Evolutionary conservation across 2,797 vertebrate species (phyloP).

Genomic region (Crax fasciolata): DNA sequence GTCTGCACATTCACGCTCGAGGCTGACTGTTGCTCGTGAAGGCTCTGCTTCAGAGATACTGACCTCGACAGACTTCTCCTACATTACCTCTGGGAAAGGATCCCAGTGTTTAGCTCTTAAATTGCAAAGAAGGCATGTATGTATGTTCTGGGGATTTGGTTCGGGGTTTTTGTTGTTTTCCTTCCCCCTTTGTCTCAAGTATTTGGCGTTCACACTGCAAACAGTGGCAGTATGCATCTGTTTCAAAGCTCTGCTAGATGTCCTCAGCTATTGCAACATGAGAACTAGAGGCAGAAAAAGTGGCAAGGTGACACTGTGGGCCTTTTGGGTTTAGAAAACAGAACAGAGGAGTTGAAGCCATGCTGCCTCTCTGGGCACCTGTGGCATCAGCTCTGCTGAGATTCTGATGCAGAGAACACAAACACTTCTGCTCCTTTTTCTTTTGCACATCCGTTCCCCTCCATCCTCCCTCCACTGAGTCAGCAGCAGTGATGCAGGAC

Average conservation of each 20-base stretch:
- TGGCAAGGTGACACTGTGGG: neutral
- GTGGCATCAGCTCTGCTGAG: neutral
- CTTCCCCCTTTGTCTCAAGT: neutral
- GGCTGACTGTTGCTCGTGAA: neutral
- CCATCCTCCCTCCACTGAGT: neutral
- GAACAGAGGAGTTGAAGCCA: neutral
- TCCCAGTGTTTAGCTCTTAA: neutral
- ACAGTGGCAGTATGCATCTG: neutral
- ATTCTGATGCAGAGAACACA: neutral
- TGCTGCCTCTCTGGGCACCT: neutral
- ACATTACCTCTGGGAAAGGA: neutral
- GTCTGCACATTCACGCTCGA: slow-evolving; percentile 30
- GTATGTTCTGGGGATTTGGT: neutral
- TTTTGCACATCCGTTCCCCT: neutral
- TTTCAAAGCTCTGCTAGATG: neutral
- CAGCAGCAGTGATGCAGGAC: neutral
- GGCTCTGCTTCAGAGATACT: neutral
- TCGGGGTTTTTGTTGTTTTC: neutral
- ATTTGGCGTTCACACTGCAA: neutral
- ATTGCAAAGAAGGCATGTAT: neutral
- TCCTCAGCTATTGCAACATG: neutral
- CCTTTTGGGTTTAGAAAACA: neutral
- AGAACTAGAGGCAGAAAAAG: neutral
- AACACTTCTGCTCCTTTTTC: neutral
- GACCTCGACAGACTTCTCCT: neutral